These are phyloP conservation scores for Cardinalis cardinalis DNA, from an alignment of 2,113 vertebrate genomes.

Conservation along the genomic window DNA sequence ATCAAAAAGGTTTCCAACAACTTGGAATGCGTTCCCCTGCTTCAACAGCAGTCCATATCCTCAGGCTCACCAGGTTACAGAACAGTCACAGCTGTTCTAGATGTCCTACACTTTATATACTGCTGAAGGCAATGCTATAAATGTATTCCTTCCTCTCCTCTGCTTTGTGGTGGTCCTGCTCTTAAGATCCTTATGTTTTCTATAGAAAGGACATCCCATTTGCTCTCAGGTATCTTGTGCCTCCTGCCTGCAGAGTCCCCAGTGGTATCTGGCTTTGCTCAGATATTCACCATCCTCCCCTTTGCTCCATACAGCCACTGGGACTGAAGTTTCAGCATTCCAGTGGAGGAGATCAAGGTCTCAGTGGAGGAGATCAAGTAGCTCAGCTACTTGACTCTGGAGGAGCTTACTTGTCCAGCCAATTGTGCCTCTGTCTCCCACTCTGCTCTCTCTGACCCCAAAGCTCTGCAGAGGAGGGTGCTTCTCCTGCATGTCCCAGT, in stretches of 20 bases:
- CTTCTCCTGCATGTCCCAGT: neutral
- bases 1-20: neutral
- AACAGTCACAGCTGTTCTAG: slow-evolving; percentile 56
- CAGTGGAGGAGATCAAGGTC: neutral
- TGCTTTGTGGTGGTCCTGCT: neutral
- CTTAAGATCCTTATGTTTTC: neutral
- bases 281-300: neutral
- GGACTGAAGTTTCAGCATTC: neutral
- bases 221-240: neutral
- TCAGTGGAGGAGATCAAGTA: neutral
- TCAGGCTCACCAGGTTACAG: neutral
- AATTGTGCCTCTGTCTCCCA: neutral
- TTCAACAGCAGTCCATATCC: neutral
- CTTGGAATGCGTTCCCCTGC: fast-evolving
- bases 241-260: neutral
- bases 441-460: neutral
- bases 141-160: neutral
- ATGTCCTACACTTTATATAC: neutral
- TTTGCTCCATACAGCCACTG: neutral
- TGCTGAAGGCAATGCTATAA: neutral
- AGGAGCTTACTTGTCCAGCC: neutral
- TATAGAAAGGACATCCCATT: neutral
- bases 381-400: too few species aligned
- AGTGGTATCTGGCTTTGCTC: neutral
- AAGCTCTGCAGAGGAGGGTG: neutral